Conservation (phyloP, 2,113 vertebrate species). For the Neolamprologus caudopunctatus region DNA sequence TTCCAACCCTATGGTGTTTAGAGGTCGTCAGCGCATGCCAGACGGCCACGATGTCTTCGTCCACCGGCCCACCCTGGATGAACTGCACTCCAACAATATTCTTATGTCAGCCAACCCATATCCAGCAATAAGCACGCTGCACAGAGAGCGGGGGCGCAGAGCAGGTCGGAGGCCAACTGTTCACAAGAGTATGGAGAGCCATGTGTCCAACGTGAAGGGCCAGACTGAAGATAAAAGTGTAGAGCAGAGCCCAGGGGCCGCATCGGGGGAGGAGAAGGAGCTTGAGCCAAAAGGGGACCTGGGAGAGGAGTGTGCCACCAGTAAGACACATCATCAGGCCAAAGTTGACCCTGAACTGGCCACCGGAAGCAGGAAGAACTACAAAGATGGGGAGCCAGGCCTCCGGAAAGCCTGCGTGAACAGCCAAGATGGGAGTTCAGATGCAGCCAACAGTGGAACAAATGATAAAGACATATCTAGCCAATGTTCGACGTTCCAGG, state of each 20-base stretch:
- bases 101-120: conserved; percentile 78
- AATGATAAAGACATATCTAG: conserved; percentile 74
- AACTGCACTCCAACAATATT: conserved; percentile 78
- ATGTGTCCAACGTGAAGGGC: conserved; percentile 60
- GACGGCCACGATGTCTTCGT: conserved; percentile 80
- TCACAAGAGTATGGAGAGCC: conserved; percentile 74
- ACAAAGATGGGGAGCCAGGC: conserved; percentile 69
- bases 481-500: conserved; percentile 72
- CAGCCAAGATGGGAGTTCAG: conserved; percentile 62
- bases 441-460: conserved; percentile 48
- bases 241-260: conserved; percentile 59
- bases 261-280: conserved; percentile 78
- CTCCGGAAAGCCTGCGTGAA: conserved; percentile 67
- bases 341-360: conserved; percentile 70
- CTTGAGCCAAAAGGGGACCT: conserved; percentile 71
- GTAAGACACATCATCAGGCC: conserved; percentile 62
- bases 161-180: conserved; percentile 71
- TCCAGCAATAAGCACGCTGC: conserved; percentile 75
- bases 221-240: conserved; percentile 73
- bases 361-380: conserved; percentile 53
- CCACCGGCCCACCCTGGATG: conserved; percentile 76
- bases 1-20: conserved; percentile 73
- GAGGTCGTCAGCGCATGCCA: conserved; percentile 74
- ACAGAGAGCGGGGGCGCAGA: conserved; percentile 79
- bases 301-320: conserved; percentile 58